These are phyloP conservation scores for Strigamia crassipes DNA, from an alignment of 2,888 invertebrate genomes.

Conservation along the genomic window DNA sequence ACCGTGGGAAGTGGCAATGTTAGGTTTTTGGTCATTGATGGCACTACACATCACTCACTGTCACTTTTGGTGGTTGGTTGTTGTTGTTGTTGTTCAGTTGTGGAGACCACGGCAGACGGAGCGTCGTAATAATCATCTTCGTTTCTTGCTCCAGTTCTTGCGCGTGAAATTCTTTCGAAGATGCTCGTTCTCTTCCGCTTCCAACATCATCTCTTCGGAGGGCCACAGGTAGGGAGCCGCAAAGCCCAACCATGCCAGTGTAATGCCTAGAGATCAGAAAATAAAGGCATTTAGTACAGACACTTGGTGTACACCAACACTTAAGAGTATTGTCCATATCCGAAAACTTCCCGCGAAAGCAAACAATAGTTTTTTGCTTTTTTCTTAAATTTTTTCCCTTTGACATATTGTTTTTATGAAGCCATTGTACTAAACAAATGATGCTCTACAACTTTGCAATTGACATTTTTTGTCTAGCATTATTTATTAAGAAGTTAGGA, in stretches of 20 bases:
- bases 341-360: too few species aligned
- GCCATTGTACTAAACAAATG: too few species aligned
- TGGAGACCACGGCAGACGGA: constrained; percentile 43
- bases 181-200: constrained; percentile 42
- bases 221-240: constrained; percentile 44
- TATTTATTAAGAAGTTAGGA: too few species aligned
- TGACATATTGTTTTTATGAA: too few species aligned
- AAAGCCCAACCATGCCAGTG: constrained; percentile 33
- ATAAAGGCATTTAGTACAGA: too few species aligned
- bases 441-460: too few species aligned
- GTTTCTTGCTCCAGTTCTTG: constrained; percentile 47
- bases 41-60: neutral
- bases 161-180: constrained; percentile 44
- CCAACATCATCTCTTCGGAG: constrained; percentile 17
- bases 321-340: too few species aligned
- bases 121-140: constrained; percentile 44
- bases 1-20: neutral
- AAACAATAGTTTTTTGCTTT: too few species aligned
- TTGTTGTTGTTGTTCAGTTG: constrained; percentile 20
- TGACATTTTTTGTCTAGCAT: too few species aligned
- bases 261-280: neutral
- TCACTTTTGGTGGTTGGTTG: neutral
- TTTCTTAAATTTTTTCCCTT: too few species aligned
- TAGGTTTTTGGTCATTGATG: neutral
- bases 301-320: too few species aligned